Percentiles rank a stretch among this genome's conserved stretches.
These are phyloP conservation scores for Bombus turneri DNA, from an alignment of 1,140 invertebrate species.

Conservation along the genomic window DNA sequence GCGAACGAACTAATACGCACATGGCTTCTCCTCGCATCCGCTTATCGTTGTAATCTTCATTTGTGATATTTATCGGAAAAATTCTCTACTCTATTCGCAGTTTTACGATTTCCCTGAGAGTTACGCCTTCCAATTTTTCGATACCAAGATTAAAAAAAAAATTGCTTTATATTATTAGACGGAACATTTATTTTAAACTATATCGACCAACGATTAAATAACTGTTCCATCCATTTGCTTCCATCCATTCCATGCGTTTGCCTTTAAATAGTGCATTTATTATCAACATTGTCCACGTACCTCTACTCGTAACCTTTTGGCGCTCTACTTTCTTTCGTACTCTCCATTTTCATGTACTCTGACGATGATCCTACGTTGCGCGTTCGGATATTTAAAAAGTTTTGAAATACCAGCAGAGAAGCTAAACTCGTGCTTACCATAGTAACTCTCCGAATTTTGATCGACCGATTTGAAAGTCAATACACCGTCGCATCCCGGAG, in stretches of 20 bases:
- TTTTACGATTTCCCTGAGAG: too few relatives aligned
- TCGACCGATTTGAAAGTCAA: slow-evolving; percentile 42
- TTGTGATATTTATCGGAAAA: neutral
- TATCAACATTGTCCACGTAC: neutral
- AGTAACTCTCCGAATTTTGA: slow-evolving; percentile 10
- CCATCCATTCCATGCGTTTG: too few relatives aligned
- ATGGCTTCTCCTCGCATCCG: neutral
- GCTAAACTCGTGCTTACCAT: slow-evolving; percentile 1
- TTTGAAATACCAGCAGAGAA: slow-evolving; percentile 1
- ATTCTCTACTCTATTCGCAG: too few relatives aligned
- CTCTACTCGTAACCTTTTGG: neutral
- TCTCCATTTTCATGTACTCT: neutral
- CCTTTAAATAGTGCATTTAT: neutral
- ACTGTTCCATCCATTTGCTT: too few relatives aligned
- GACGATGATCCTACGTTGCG: neutral
- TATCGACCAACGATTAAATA: too few relatives aligned
- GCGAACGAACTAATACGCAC: neutral
- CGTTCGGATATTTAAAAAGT: slow-evolving; percentile 40
- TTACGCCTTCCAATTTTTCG: too few relatives aligned
- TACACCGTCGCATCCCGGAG: neutral
- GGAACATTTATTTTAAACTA: too few relatives aligned
- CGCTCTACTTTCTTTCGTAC: neutral
- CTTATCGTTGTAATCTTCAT: neutral
- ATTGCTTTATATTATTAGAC: too few relatives aligned
- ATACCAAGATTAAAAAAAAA: too few relatives aligned